Evolutionary conservation across 2,797 vertebrate species (phyloP), one percentile per base, ranked within the genome.

Genomic region (Lophotriccus pileatus): DNA sequence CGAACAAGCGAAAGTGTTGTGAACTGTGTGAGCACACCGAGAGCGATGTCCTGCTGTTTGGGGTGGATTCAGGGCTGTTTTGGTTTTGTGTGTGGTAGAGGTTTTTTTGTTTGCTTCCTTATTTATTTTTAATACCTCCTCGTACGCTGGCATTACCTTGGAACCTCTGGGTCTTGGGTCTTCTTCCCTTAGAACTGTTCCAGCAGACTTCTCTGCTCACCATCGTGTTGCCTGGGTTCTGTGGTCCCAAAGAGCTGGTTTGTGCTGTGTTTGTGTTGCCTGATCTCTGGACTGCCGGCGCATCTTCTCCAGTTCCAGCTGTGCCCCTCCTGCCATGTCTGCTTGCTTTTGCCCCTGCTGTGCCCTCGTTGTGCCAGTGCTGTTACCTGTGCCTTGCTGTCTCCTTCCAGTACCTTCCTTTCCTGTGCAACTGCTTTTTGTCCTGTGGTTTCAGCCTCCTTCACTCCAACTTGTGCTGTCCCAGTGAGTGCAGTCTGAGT

Each of bases 391-490:
- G 58, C 67, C 74, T 69, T 49, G 24, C 56, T 22, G 7, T 88
- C 27, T n/a, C 36, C 15, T 89, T 39, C 53, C 30, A 49, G 23
- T 37, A 50, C n/a, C n/a, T 89, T 68, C 41, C 34, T 81, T 86
- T 75, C 66, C 67, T 60, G 30, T 32, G 55, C 70, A 75, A 9
- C 36, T 63, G 49, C 70, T 76, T 58, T 66, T 93, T 41, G 12
- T 78, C n/a, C 44, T 70, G 53, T 37, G 9, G 5, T 76, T 92
- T 67, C 43, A 34, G 43, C 32, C 20, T 39, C 43, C 36, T 58
- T 46, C 0, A 0, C 41, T 89, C 30, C 50, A 67, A 0, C 60
- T 72, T 53, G 14, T 58, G 5, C 36, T 50, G 27, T n/a, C 12
- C 23, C 47, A 52, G 16, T 60, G 73, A 81, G 66, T 24, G n/a